These are phyloP conservation scores for Chelonia mydas DNA, from an alignment of 2,797 vertebrate genomes.

Conservation along the genomic window DNA sequence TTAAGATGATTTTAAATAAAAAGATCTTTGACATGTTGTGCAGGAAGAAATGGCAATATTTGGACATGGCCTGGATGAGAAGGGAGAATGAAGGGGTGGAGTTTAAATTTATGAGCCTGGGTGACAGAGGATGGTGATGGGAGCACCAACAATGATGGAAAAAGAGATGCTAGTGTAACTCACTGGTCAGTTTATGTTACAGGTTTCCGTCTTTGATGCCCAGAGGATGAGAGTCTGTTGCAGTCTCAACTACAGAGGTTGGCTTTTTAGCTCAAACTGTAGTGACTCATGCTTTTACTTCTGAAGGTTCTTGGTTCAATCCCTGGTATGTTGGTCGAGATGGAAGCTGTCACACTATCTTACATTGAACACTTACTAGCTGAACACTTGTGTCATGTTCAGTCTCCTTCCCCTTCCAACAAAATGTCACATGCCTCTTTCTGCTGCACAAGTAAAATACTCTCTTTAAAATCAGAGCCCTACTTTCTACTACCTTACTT, in stretches of 20 bases:
- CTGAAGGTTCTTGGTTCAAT: neutral
- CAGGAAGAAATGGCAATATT: neutral
- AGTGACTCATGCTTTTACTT: neutral
- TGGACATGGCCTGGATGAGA: neutral
- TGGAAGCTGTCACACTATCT: neutral
- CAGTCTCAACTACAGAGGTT: neutral
- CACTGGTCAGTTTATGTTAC: neutral
- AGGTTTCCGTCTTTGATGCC: neutral
- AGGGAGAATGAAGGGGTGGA: neutral
- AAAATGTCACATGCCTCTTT: neutral
- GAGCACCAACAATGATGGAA: neutral
- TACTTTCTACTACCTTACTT: conserved; percentile 12
- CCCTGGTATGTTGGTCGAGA: neutral
- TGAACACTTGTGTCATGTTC: neutral
- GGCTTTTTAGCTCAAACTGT: neutral
- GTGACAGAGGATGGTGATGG: neutral
- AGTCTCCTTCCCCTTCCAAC: neutral
- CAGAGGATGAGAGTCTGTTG: neutral
- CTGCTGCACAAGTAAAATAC: neutral
- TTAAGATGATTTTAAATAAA: neutral
- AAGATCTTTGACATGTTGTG: neutral
- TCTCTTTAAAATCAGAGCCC: conserved; percentile 38
- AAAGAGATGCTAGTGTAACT: neutral
- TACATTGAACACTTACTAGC: neutral
- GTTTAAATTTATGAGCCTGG: neutral